Conservation (phyloP, 2,888 invertebrate species). For the Tiphia femorata region DNA sequence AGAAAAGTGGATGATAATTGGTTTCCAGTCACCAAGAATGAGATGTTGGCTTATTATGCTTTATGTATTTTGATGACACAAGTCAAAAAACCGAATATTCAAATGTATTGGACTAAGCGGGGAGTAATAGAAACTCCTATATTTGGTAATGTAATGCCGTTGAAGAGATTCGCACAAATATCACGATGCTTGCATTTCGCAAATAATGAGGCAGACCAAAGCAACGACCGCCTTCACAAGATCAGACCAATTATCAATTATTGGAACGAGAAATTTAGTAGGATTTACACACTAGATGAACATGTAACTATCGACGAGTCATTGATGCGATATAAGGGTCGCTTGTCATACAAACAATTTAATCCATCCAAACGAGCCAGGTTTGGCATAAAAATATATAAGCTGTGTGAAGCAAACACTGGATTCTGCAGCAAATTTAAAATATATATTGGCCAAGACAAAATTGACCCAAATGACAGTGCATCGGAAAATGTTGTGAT, state of each 20-base stretch:
- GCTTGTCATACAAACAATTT: slow-evolving; percentile 38
- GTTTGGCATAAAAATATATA: slow-evolving; percentile 28
- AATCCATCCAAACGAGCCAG: slow-evolving; percentile 37
- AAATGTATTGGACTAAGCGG: slow-evolving; percentile 37
- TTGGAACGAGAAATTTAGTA: slow-evolving; percentile 47
- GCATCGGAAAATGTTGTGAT: slow-evolving; percentile 26
- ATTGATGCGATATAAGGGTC: slow-evolving; percentile 24
- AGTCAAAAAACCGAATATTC: slow-evolving; percentile 38
- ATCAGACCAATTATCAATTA: slow-evolving; percentile 45
- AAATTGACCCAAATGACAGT: slow-evolving; percentile 19
- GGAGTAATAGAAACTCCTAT: slow-evolving; percentile 39
- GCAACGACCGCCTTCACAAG: slow-evolving; percentile 43
- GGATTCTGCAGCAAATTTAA: slow-evolving; percentile 20
- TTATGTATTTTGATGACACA: slow-evolving; percentile 41
- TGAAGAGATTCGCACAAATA: slow-evolving; percentile 30
- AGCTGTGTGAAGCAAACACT: slow-evolving; percentile 18
- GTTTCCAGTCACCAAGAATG: slow-evolving; percentile 28
- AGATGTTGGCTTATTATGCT: slow-evolving; percentile 36
- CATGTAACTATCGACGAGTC: slow-evolving; percentile 30
- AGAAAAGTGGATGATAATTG: slow-evolving; percentile 27
- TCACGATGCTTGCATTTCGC: slow-evolving; percentile 36
- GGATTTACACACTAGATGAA: slow-evolving; percentile 40
- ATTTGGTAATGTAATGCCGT: slow-evolving; percentile 33
- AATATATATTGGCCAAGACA: slow-evolving; percentile 23
- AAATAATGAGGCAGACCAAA: slow-evolving; percentile 26